Conservation (phyloP, 2,113 vertebrate species). For the Nothobranchius kuhntae region DNA sequence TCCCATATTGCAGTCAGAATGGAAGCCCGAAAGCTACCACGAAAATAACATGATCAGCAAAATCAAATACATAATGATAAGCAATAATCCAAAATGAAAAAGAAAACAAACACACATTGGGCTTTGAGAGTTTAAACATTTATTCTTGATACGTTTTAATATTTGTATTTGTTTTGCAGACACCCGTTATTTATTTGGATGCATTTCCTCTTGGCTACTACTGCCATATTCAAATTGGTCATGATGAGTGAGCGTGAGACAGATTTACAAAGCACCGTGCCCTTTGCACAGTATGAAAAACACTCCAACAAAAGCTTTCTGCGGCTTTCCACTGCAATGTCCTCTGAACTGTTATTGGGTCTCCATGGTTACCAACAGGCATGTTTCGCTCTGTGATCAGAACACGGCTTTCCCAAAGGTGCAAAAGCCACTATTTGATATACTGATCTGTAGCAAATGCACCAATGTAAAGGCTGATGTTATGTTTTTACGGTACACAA, state of each 20-base stretch:
- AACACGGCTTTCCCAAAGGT: conserved; percentile 18
- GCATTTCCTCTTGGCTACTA: conserved; percentile 11
- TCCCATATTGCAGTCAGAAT: too few species aligned
- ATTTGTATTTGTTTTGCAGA: background rate
- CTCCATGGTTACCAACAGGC: conserved; percentile 59
- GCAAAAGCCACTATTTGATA: conserved; percentile 15
- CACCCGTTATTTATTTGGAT: background rate
- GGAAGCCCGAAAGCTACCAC: too few species aligned
- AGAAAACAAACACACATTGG: too few species aligned
- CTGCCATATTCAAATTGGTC: background rate
- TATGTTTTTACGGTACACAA: too few species aligned
- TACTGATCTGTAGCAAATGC: conserved; percentile 11
- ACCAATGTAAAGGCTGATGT: background rate
- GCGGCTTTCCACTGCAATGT: conserved; percentile 21
- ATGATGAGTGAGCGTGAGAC: conserved; percentile 9
- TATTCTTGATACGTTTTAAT: too few species aligned
- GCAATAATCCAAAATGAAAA: too few species aligned
- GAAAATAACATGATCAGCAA: too few species aligned
- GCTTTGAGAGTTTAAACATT: too few species aligned
- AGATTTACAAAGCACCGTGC: conserved; percentile 3
- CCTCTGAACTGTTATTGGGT: conserved; percentile 39
- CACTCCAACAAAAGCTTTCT: conserved; percentile 33
- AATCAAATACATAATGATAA: too few species aligned
- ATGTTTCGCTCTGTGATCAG: conserved; percentile 11
- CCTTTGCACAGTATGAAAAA: conserved; percentile 32